Conservation (phyloP, 2,113 vertebrate genomes). For the Lycaon pictus region DNA sequence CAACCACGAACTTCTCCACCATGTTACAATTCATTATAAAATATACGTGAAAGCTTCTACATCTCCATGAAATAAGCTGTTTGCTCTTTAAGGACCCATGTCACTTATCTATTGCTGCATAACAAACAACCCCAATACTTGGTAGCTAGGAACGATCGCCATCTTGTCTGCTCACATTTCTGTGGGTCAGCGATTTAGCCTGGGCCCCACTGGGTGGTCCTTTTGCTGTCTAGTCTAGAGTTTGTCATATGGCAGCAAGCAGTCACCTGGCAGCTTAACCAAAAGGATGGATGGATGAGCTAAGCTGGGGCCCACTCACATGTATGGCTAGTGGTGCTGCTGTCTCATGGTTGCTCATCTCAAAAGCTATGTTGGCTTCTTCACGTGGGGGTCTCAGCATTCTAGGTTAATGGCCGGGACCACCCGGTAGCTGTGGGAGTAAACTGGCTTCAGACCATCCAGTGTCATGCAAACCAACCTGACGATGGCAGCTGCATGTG, state of each 20-base stretch:
- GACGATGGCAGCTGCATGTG: accelerated
- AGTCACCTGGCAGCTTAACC: accelerated
- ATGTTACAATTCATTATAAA: accelerated
- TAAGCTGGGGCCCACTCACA: too few species aligned
- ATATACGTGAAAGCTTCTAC: accelerated
- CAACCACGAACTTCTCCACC: accelerated
- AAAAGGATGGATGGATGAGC: too few species aligned
- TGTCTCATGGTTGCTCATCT: neutral
- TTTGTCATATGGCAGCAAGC: neutral
- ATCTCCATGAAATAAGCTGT: accelerated
- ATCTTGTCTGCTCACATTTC: too few species aligned
- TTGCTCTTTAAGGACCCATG: neutral
- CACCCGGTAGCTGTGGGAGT: neutral
- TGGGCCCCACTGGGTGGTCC: neutral
- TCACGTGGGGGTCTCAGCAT: neutral
- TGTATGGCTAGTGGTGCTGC: neutral
- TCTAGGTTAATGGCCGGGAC: neutral
- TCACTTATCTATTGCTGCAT: accelerated
- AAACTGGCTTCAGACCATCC: neutral
- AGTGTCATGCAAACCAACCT: neutral
- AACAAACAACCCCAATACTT: neutral
- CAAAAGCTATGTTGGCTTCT: neutral
- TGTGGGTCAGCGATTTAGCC: neutral
- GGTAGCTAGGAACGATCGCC: neutral
- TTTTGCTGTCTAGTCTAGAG: neutral